A percentile compares a stretch with the other conserved stretches of the same genome.
phyloP scores from a whole-genome alignment of 2,113 vertebrate genomes.

The Lepisosteus oculatus region DNA sequence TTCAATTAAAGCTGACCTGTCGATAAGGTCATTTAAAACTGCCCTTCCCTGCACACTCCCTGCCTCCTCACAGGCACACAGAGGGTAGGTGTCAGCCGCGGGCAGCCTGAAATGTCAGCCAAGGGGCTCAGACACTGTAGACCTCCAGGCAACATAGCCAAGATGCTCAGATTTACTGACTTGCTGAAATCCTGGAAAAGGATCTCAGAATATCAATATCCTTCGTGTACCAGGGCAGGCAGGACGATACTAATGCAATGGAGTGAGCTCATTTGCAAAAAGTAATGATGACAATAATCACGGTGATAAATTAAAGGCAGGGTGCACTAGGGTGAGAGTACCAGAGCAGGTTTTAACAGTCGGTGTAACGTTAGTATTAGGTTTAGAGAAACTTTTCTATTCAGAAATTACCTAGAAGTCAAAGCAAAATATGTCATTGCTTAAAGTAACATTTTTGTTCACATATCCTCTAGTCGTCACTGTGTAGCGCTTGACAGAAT shows the following conservation, averaged over 20 bases:
- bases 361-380: no score
- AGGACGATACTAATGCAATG: neutral
- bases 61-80: conserved; percentile 14
- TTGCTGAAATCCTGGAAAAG: conserved; percentile 27
- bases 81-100: conserved; percentile 28
- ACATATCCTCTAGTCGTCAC: no score
- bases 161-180: conserved; percentile 21
- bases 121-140: conserved; percentile 25
- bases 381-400: no score
- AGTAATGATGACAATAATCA: conserved; percentile 47
- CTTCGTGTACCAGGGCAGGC: neutral
- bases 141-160: neutral
- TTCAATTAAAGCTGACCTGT: conserved; percentile 12
- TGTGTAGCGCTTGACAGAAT: no score
- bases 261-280: conserved; percentile 29
- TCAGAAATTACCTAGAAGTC: no score
- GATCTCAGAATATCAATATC: conserved; percentile 22
- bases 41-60: conserved; percentile 21
- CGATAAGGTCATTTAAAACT: conserved; percentile 17
- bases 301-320: conserved; percentile 39
- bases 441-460: no score
- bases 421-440: no score
- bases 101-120: conserved; percentile 53
- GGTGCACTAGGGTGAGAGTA: conserved; percentile 39
- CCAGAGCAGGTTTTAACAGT: no score